A percentile compares a stretch with the other conserved stretches of the same genome.
phyloP scores from a whole-genome alignment of 2,888 invertebrate species.

The Caprella mutica region DNA sequence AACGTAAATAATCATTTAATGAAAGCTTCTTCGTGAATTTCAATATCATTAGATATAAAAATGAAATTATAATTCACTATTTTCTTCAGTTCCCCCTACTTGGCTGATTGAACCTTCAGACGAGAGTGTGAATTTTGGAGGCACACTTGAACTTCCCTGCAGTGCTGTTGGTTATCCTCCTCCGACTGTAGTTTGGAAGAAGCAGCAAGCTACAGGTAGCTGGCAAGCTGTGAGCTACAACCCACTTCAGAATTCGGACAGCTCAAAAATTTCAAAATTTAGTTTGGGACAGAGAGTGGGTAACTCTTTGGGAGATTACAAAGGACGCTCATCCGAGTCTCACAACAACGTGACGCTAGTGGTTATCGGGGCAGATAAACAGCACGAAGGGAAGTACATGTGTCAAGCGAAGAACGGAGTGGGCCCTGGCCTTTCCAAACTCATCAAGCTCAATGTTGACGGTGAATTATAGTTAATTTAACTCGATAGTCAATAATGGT shows the following conservation, averaged over 20 bases:
- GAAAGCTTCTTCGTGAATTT: no score
- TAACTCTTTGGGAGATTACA: no score
- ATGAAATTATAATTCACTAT: no score
- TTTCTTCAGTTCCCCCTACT: conserved; percentile 26
- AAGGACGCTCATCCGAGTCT: no score
- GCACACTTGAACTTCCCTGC: conserved; percentile 20
- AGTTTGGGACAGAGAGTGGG: no score
- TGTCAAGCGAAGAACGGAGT: conserved; percentile 31
- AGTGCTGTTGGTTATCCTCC: conserved; percentile 25
- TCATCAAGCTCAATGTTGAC: conserved; percentile 25
- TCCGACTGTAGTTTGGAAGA: conserved; percentile 41
- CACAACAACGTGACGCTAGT: no score
- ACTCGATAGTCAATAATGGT: no score
- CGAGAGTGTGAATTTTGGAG: conserved; percentile 22
- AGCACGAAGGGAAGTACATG: conserved; percentile 27
- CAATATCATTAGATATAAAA: no score
- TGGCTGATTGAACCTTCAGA: conserved; percentile 27
- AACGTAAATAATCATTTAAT: no score
- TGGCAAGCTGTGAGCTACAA: no score
- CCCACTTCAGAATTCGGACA: no score
- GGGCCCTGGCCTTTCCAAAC: conserved; percentile 23
- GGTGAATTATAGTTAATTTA: conserved; percentile 25
- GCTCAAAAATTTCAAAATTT: no score
- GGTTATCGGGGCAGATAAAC: conserved; percentile 17
- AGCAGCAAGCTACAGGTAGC: conserved; percentile 56